Evolutionary conservation across 1,140 invertebrate genomes (phyloP).

Genomic region (Calycopis cecrops): DNA sequence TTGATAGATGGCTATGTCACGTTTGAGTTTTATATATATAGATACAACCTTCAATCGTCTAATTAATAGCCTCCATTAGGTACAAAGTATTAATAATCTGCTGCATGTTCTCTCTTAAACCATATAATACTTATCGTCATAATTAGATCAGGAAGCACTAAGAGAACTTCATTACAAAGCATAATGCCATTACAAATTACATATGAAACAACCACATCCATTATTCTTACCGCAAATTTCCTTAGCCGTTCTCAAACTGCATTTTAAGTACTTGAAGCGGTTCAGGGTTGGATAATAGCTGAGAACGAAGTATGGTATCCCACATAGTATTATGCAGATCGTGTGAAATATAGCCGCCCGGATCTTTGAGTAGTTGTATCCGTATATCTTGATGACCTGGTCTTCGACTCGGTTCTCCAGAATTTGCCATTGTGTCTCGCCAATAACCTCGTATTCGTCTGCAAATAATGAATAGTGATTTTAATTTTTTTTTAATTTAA

Average conservation of each 20-base stretch:
- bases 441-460: constrained; percentile 75
- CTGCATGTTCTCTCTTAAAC: too few species aligned
- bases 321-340: constrained; percentile 61
- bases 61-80: too few species aligned
- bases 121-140: too few species aligned
- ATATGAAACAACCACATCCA: too few species aligned
- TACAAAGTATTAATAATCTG: too few species aligned
- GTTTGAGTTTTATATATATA: too few species aligned
- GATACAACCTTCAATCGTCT: too few species aligned
- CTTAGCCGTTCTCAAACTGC: constrained; percentile 70
- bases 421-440: constrained; percentile 69
- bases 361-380: constrained; percentile 63
- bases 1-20: too few species aligned
- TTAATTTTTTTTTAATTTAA: too few species aligned
- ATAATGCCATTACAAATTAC: too few species aligned
- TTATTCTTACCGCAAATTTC: constrained; percentile 70
- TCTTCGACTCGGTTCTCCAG: constrained; percentile 67
- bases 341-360: constrained; percentile 65
- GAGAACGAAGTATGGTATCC: constrained; percentile 72
- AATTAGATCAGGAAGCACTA: too few species aligned
- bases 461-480: constrained; percentile 38
- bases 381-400: constrained; percentile 67
- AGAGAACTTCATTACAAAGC: too few species aligned
- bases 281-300: constrained; percentile 70
- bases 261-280: constrained; percentile 70